Base-by-base conservation (phyloP, 2,113 vertebrate species). In the Myrmecobius fasciatus region DNA sequence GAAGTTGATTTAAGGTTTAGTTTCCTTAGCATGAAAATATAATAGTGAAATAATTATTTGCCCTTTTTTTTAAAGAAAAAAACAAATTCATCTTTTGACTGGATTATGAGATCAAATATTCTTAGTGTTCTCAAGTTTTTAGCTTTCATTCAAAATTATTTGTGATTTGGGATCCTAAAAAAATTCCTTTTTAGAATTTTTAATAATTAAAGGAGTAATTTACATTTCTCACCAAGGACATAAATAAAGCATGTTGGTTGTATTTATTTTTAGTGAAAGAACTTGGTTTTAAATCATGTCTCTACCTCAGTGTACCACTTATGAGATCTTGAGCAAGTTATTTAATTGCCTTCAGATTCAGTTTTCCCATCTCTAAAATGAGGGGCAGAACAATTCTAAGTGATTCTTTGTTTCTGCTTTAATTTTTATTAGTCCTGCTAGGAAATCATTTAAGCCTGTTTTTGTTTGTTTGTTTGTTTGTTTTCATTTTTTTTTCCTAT, bases 21-120 rank as follows among this genome's bases (percentile, higher is more conserved):
- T 67, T 92, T 93, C 89, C n/a, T 60, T 92, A 94, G n/a, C 91
- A 91, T 25, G 20, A 96, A 31, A 49, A 90, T 52, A 53, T 3
- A 43, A 92, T 90, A 7, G 52, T 67, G 28, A 47, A 94, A 25
- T 24, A 60, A 91, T 25, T 93, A 2, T 92, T 43, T 75, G 47
- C 3, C 26, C 0, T 92, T 83, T 75, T 83, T 54, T 91, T 97
- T 92, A 94, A 97, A 49, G 94, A 97, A 43, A n/a, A 48, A 94
- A 90, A 94, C 95, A 0, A 43, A 2, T 75, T 75, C 36, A 75
- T 43, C 5, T 83, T n/a, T 43, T 83, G 67, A n/a, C 31, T 20
- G 60, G 31, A n/a, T 75, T 14, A 75, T 36, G n/a, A n/a, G 36
- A 75, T n/a, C 17, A 83, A 17, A 83, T 43, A 83, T 22, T 83